These are phyloP conservation scores for Panzeria rudis DNA, from an alignment of 2,888 invertebrate species.

Conservation along the genomic window DNA sequence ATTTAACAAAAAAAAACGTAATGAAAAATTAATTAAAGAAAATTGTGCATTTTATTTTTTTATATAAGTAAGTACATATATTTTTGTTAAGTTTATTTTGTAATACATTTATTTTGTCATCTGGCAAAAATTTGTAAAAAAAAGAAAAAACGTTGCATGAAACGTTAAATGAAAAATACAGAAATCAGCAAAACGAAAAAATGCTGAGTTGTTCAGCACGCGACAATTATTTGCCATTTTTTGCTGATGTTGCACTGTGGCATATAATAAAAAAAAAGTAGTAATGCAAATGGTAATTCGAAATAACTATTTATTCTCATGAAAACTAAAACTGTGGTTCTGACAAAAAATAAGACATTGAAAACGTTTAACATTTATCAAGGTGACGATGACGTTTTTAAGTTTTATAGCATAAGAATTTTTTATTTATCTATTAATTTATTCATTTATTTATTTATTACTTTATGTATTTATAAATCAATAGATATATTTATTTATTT, in stretches of 20 bases:
- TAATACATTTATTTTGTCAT: slow-evolving; percentile 38
- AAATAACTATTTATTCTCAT: neutral
- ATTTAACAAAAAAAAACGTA: slow-evolving; percentile 32
- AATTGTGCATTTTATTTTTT: slow-evolving; percentile 51
- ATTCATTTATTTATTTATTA: too few relatives aligned
- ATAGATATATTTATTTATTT: too few relatives aligned
- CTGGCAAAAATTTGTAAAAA: slow-evolving; percentile 18
- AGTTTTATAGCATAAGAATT: too few relatives aligned
- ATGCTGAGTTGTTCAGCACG: slow-evolving; percentile 62
- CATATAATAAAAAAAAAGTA: neutral
- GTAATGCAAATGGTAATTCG: neutral
- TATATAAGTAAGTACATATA: neutral
- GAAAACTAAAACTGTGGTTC: neutral
- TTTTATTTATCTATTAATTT: too few relatives aligned
- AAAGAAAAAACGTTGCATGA: neutral
- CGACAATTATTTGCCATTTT: slow-evolving; percentile 57
- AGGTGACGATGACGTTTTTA: neutral
- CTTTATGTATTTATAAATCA: too few relatives aligned
- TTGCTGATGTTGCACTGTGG: slow-evolving; percentile 11
- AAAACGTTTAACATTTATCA: too few relatives aligned
- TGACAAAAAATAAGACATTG: too few relatives aligned
- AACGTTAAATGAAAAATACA: slow-evolving; percentile 38
- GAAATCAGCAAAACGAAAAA: slow-evolving; percentile 41
- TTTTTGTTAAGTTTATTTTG: slow-evolving; percentile 23
- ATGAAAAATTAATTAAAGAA: slow-evolving; percentile 57